Conservation (phyloP, 2,113 vertebrate species). For the Sterrhoptilus dennistouni region DNA sequence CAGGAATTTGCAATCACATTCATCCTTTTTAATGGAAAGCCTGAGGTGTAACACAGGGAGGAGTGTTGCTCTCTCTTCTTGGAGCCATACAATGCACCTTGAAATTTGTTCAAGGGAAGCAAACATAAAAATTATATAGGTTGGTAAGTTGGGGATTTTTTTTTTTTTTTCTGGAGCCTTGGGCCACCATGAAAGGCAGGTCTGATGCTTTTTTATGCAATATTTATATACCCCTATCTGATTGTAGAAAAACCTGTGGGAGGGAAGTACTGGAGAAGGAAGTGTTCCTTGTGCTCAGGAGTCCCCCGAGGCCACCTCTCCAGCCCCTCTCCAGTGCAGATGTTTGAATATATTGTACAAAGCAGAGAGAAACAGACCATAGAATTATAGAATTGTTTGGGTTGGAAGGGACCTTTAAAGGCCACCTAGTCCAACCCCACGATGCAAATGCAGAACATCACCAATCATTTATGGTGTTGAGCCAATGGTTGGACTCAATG, state of each 20-base stretch:
- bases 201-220: not conserved
- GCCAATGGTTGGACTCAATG: not conserved
- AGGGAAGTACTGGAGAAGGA: rapidly evolving
- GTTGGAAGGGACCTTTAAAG: not conserved
- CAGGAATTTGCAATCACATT: not conserved
- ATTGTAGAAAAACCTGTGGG: not conserved
- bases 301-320: not conserved
- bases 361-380: not conserved
- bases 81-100: not conserved
- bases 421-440: not conserved
- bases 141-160: not conserved
- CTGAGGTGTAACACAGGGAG: not conserved
- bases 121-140: not conserved
- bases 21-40: not conserved
- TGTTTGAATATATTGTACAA: not conserved
- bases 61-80: not conserved
- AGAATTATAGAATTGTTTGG: not conserved
- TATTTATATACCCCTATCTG: not conserved
- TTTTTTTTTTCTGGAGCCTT: not conserved
- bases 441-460: not conserved
- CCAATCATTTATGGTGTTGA: not conserved
- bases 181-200: not conserved
- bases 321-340: not conserved
- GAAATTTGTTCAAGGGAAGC: not conserved
- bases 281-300: not conserved